Evolutionary conservation across 2,113 vertebrate species (phyloP).

Genomic region (Sterrhoptilus dennistouni): DNA sequence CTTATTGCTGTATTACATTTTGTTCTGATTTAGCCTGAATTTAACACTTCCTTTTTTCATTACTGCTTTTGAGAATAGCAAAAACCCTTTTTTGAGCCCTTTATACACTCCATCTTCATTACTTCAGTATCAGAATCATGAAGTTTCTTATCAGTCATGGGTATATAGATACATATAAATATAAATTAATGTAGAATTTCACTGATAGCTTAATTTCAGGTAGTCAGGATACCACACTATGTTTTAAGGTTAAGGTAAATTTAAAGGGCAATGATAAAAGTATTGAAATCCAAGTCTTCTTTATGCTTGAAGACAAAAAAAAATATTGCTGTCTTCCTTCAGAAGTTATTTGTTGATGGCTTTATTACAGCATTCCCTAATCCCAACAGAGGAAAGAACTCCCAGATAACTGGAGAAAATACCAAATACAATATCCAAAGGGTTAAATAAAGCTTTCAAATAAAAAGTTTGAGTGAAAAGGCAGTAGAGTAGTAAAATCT

Average conservation of each 20-base stretch:
- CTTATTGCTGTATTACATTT: neutral
- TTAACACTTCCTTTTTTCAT: neutral
- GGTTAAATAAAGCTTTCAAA: neutral
- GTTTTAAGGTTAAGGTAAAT: conserved; percentile 26
- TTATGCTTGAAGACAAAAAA: neutral
- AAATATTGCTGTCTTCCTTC: neutral
- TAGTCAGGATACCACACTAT: neutral
- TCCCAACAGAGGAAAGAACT: neutral
- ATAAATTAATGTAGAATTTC: neutral
- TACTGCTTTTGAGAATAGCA: neutral
- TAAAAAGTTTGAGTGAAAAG: neutral
- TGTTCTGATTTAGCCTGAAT: neutral
- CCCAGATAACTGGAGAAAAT: neutral
- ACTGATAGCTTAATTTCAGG: neutral
- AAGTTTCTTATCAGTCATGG: neutral
- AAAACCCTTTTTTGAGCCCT: neutral
- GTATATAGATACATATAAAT: neutral
- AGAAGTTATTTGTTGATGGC: neutral
- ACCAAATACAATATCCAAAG: neutral
- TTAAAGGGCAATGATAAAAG: neutral
- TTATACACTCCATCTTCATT: neutral
- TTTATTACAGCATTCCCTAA: conserved; percentile 2
- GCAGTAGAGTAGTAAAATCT: neutral
- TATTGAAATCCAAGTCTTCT: neutral
- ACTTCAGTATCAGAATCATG: neutral